These are phyloP conservation scores for Mythimna ferrago DNA, from an alignment of 2,888 invertebrate genomes.

Conservation along the genomic window DNA sequence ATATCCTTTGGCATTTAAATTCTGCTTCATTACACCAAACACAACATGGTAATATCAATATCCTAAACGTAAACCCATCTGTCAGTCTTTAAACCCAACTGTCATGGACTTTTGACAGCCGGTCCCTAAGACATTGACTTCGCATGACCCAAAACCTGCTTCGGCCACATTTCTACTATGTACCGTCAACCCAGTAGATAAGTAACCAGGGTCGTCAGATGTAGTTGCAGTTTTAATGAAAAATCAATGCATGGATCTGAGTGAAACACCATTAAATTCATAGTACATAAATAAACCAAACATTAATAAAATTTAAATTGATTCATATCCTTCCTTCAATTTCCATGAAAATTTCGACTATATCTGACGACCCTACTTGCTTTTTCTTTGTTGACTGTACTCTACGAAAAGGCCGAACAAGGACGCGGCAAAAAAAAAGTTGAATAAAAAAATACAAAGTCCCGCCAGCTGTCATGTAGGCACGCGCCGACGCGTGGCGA, in stretches of 20 bases:
- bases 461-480: conserved; percentile 68
- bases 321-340: too few species aligned
- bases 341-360: too few species aligned
- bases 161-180: conserved; percentile 18
- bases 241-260: too few species aligned
- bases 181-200: too few species aligned
- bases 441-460: conserved; percentile 29
- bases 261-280: too few species aligned
- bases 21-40: background rate
- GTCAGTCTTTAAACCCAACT: conserved; percentile 27
- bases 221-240: too few species aligned
- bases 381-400: background rate
- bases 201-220: too few species aligned
- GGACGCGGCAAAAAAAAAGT: conserved; percentile 64
- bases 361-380: too few species aligned
- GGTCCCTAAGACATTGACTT: conserved; percentile 35
- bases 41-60: conserved; percentile 21
- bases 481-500: conserved; percentile 72
- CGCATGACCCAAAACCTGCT: conserved; percentile 21
- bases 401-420: conserved; percentile 64
- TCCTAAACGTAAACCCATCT: conserved; percentile 12
- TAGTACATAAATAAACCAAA: too few species aligned
- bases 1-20: background rate
- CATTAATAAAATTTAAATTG: too few species aligned
- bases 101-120: conserved; percentile 25